Evolutionary conservation across 2,113 vertebrate species (phyloP), one percentile per base, ranked within the genome.

Genomic region (Actinemys pallida): DNA sequence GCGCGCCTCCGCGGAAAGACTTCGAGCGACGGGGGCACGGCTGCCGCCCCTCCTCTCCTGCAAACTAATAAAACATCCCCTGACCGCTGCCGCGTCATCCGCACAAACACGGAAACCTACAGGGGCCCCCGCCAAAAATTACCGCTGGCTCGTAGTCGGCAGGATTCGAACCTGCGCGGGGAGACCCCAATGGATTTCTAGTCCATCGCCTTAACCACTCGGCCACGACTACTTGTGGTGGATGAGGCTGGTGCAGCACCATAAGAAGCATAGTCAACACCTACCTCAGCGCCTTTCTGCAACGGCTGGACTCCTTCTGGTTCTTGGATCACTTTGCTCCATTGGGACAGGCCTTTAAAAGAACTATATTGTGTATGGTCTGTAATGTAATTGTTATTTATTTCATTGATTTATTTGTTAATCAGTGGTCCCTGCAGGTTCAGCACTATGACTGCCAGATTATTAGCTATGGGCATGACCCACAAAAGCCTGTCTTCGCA

Each of bases 171-270:
- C 97, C 97, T 98, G 97, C 96, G 96, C 96, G 96, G 97, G 97
- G 97, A 97, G 94, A 98, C 97, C 97, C 97, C 97, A 98, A 98
- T 98, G 97, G 97, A 98, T 98, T 98, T 98, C 97, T 98, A 98
- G 97, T 98, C 97, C 97, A 98, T 98, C 96, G 97, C 97, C 97
- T 97, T 98, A 97, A 98, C 98, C 98, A 98, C 98, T 98, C 98
- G 98, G 98, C 98, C 98, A 98, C 98, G 95, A 98, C 98, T 98
- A 98, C 97, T 5, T 22, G 14, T 14, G 2, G 5, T 6, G 2
- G 5, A 3, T 5, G 1, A 5, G 5, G 12, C 8, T 5, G 35
- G 3, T 8, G 35, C 35, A n/a, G 35, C 17, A 3, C 0, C 0
- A 10, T 69, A 20, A 69, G 65, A n/a, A 69, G 8, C 19, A 5